Percentiles rank a stretch among this genome's conserved stretches.
Evolutionary conservation across 1,140 invertebrate species (phyloP).

Genomic region (Rhopalosiphum padi): DNA sequence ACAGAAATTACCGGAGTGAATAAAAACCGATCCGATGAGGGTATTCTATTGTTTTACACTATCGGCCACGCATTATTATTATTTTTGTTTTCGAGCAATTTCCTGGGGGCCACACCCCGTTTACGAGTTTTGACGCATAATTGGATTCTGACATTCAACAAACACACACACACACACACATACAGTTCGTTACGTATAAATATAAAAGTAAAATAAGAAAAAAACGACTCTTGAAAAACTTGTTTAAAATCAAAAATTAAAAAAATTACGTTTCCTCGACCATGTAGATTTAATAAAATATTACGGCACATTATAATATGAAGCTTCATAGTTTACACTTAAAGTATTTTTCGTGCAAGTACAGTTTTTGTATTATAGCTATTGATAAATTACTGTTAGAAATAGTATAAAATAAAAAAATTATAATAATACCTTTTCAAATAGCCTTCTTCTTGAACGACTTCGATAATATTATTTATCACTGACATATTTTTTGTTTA

Average conservation of each 20-base stretch:
- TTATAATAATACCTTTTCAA: not conserved
- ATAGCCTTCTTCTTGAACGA: not conserved
- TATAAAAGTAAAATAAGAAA: conserved; percentile 12
- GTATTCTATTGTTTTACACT: conserved; percentile 47
- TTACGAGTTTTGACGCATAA: conserved; percentile 55
- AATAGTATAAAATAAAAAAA: not conserved
- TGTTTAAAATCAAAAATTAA: conserved; percentile 45
- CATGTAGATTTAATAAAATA: not conserved
- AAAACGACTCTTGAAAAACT: not conserved
- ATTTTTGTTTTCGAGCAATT: conserved; percentile 44
- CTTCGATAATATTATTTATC: not conserved
- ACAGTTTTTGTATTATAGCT: not conserved
- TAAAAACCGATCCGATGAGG: conserved; percentile 45
- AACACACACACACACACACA: not conserved
- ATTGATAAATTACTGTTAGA: not conserved
- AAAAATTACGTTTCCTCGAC: conserved; percentile 21
- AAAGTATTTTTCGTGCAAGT: not conserved
- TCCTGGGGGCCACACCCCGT: conserved; percentile 42
- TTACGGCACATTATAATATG: not conserved
- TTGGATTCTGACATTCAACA: conserved; percentile 53
- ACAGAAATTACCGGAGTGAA: conserved; percentile 49
- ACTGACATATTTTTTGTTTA: no score
- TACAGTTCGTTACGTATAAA: not conserved
- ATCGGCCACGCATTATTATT: conserved; percentile 42
- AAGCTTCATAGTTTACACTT: not conserved